These are phyloP conservation scores for Zeus faber DNA, from an alignment of 2,113 vertebrate genomes.

Conservation along the genomic window DNA sequence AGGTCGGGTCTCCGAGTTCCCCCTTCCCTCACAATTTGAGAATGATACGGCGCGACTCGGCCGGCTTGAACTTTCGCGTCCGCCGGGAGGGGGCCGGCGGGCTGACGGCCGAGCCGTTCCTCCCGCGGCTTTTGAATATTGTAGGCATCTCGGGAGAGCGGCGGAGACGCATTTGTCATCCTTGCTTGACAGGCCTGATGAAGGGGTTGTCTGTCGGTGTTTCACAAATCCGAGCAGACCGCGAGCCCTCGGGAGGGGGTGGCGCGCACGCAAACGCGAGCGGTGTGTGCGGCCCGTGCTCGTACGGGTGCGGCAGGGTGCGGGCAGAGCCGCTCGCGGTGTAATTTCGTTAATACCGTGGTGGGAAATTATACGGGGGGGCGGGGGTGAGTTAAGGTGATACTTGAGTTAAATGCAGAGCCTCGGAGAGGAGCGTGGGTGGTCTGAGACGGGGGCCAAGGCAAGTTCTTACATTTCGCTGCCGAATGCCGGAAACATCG, in stretches of 20 bases:
- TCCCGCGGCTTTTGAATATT: slow-evolving; percentile 45
- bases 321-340: neutral
- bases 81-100: slow-evolving; percentile 57
- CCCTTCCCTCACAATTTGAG: slow-evolving; percentile 58
- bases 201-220: slow-evolving; percentile 72
- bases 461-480: slow-evolving; percentile 55
- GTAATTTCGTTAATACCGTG: slow-evolving; percentile 71
- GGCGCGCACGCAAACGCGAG: slow-evolving; percentile 47
- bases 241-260: slow-evolving; percentile 61
- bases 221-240: slow-evolving; percentile 67
- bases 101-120: neutral
- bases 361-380: slow-evolving; percentile 75
- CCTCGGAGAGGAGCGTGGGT: slow-evolving; percentile 60
- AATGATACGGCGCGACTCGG: slow-evolving; percentile 65
- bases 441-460: slow-evolving; percentile 56
- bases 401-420: slow-evolving; percentile 62
- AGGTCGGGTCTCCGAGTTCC: slow-evolving; percentile 52
- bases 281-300: neutral
- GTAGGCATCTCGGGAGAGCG: slow-evolving; percentile 65
- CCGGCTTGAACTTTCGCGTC: slow-evolving; percentile 63
- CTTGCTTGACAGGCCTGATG: slow-evolving; percentile 74
- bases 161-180: slow-evolving; percentile 74
- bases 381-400: slow-evolving; percentile 59
- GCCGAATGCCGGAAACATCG: slow-evolving; percentile 50
- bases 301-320: no score